Evolutionary conservation across 2,797 vertebrate genomes (phyloP).

Genomic region (Hippoglossus hippoglossus): DNA sequence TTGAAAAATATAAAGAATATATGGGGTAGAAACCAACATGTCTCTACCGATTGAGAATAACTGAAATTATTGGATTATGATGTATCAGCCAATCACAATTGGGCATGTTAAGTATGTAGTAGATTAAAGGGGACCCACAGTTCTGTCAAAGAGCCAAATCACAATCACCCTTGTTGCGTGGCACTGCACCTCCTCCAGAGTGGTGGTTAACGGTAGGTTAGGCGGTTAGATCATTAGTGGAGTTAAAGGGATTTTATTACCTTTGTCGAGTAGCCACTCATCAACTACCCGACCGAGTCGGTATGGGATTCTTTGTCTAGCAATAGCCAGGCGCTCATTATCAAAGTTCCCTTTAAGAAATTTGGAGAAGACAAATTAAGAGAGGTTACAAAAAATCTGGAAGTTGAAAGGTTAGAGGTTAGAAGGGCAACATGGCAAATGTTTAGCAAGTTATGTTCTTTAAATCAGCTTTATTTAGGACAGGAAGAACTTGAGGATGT

Average conservation of each 20-base stretch:
- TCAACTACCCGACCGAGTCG: slow-evolving; percentile 99
- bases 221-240: slow-evolving; percentile 84
- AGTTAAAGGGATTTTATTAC: slow-evolving; percentile 96
- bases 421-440: slow-evolving; percentile 84
- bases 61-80: not conserved
- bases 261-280: slow-evolving; percentile 99
- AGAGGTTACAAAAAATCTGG: slow-evolving; percentile 87
- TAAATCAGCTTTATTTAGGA: slow-evolving; percentile 84
- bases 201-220: slow-evolving; percentile 84
- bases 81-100: not conserved
- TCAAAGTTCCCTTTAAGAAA: slow-evolving; percentile 99
- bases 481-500: slow-evolving; percentile 77
- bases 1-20: not conserved
- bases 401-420: slow-evolving; percentile 87
- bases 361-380: slow-evolving; percentile 94
- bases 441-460: slow-evolving; percentile 87
- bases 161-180: slow-evolving; percentile 58
- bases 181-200: slow-evolving; percentile 90
- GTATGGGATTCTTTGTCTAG: slow-evolving; percentile 99
- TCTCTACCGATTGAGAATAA: slow-evolving; percentile 4
- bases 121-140: slow-evolving; percentile 30
- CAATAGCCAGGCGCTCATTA: slow-evolving; percentile 99
- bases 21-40: not conserved
- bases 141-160: slow-evolving; percentile 48
- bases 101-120: slow-evolving; percentile 8